Percentiles rank a stretch among this genome's conserved stretches.
phyloP scores from a whole-genome alignment of 2,888 invertebrate genomes.

The Norana najaformis region DNA sequence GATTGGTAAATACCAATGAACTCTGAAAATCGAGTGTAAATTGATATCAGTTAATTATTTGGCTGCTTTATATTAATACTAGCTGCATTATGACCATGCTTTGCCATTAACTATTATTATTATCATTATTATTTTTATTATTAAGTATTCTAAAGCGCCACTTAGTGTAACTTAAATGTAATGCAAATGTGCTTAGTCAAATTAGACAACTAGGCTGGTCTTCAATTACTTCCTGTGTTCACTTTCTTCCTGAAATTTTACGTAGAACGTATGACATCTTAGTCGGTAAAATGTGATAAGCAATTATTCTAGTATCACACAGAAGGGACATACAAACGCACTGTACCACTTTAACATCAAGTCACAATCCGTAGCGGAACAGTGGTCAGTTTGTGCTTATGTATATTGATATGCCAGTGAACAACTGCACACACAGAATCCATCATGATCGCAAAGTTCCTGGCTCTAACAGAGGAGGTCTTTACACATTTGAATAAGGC shows the following conservation, averaged over 20 bases:
- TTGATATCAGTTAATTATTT: too few relatives aligned
- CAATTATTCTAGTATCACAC: background rate
- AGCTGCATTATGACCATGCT: background rate
- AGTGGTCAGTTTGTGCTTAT: background rate
- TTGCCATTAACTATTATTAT: background rate
- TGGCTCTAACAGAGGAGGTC: too few relatives aligned
- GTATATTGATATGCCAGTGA: background rate
- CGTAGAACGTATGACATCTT: background rate
- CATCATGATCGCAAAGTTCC: background rate
- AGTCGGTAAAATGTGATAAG: too few relatives aligned
- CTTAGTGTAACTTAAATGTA: too few relatives aligned
- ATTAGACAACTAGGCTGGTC: background rate
- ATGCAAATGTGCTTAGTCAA: background rate
- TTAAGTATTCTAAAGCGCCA: too few relatives aligned
- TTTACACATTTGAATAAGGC: background rate
- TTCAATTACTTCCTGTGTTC: background rate
- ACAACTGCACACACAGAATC: background rate
- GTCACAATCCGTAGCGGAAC: background rate
- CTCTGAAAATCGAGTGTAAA: too few relatives aligned
- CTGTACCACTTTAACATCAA: background rate
- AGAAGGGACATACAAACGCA: background rate
- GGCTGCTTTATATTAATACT: too few relatives aligned
- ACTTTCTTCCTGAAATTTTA: background rate
- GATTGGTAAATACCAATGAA: too few relatives aligned
- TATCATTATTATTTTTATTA: background rate